phyloP scores from a whole-genome alignment of 2,888 invertebrate species.

The Lithophane ornitopus region DNA sequence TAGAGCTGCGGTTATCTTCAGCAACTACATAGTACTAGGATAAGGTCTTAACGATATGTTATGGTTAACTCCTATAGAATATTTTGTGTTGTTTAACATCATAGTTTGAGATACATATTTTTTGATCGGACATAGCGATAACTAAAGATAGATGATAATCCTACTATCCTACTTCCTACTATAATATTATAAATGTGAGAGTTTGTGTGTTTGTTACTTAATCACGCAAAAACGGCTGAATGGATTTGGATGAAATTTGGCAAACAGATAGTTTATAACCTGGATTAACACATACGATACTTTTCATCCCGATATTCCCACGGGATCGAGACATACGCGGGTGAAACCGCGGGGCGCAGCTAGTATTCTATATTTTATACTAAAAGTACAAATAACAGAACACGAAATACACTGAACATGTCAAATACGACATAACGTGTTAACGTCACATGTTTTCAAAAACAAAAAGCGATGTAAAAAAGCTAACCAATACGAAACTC shows the following conservation, averaged over 20 bases:
- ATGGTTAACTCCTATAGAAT: not conserved
- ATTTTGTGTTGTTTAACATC: not conserved
- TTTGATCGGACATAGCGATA: not conserved
- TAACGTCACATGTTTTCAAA: not conserved
- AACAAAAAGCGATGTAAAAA: not conserved
- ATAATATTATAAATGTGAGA: no score
- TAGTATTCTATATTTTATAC: not conserved
- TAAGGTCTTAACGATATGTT: not conserved
- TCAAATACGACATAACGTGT: not conserved
- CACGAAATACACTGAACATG: not conserved
- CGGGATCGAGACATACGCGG: no score
- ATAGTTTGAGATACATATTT: not conserved
- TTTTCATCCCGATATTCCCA: no score
- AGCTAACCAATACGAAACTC: slow-evolving; percentile 4
- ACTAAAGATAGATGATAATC: no score
- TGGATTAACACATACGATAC: no score
- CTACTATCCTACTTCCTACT: no score
- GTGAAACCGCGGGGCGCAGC: no score
- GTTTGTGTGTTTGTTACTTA: no score
- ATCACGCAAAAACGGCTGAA: no score
- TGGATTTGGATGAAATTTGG: no score
- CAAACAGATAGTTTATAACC: no score
- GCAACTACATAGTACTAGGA: not conserved
- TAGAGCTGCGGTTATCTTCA: not conserved
- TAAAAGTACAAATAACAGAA: not conserved